Conservation (phyloP, 2,797 vertebrate species). For the Microctenopoma steveboyesi region DNA sequence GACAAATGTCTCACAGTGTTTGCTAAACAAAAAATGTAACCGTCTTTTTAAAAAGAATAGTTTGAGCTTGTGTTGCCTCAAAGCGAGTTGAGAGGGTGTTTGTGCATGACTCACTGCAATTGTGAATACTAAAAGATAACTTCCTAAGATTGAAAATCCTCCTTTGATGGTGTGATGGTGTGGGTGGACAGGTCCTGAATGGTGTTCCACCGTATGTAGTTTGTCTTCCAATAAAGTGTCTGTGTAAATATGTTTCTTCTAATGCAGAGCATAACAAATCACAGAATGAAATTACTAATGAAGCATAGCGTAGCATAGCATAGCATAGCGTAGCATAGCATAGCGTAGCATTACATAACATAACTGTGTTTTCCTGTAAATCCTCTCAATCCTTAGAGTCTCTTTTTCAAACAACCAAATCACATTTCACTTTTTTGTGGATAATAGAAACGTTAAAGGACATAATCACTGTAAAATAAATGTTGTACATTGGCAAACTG, state of each 20-base stretch:
- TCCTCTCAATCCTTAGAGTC: too few relatives aligned
- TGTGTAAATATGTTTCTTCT: slow-evolving; percentile 43
- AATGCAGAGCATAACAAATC: slow-evolving; percentile 3
- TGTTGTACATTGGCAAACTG: neutral
- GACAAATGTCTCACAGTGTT: slow-evolving; percentile 56
- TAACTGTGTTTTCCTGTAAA: too few relatives aligned
- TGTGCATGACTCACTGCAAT: slow-evolving; percentile 67
- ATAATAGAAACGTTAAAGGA: too few relatives aligned
- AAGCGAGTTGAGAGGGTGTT: slow-evolving; percentile 58
- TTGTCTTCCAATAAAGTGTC: slow-evolving; percentile 38
- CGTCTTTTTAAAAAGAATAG: slow-evolving; percentile 65
- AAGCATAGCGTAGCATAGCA: neutral
- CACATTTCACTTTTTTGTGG: too few relatives aligned
- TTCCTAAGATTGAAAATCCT: slow-evolving; percentile 63
- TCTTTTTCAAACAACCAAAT: too few relatives aligned
- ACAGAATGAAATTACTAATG: neutral
- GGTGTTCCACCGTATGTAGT: slow-evolving; percentile 37
- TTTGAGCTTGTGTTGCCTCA: slow-evolving; percentile 64
- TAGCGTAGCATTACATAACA: neutral
- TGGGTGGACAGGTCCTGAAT: slow-evolving; percentile 71
- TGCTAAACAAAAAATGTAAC: slow-evolving; percentile 58
- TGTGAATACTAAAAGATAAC: slow-evolving; percentile 68
- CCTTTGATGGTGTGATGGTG: slow-evolving; percentile 67
- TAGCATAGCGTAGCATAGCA: neutral
- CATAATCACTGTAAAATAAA: neutral